A percentile compares a stretch with the other conserved stretches of the same genome.
Conservation (phyloP, 2,113 vertebrate species). For the Lepus timidus region DNA sequence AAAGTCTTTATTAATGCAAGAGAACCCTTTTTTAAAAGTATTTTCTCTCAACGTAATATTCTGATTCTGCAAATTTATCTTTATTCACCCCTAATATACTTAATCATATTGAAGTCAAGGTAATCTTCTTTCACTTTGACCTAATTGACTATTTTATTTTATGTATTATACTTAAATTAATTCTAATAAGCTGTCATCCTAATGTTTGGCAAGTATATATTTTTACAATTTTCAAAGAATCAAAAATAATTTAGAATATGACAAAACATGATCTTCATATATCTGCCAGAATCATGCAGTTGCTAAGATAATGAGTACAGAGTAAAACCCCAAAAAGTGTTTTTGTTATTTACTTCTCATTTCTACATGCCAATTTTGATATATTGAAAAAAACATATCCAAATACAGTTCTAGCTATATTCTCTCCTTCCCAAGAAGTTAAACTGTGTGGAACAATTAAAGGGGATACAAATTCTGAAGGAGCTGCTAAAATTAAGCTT, state of each 20-base stretch:
- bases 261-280: background rate
- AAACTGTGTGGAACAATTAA: background rate
- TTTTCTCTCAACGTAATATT: background rate
- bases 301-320: background rate
- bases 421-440: background rate
- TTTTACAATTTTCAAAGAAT: constrained; percentile 14
- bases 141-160: background rate
- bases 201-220: background rate
- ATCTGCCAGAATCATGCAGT: background rate
- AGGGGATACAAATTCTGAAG: background rate
- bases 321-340: background rate
- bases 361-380: background rate
- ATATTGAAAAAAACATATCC: background rate
- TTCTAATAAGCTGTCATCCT: background rate
- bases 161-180: constrained; percentile 33
- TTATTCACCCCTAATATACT: background rate
- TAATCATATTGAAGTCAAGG: background rate
- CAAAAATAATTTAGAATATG: background rate
- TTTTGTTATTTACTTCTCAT: background rate
- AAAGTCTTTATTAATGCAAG: background rate
- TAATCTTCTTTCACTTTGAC: background rate
- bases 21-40: background rate
- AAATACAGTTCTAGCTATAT: background rate
- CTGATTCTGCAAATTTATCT: background rate
- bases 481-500: constrained; percentile 1